These are phyloP conservation scores for Plestiodon gilberti DNA, from an alignment of 2,113 vertebrate species.

Conservation along the genomic window DNA sequence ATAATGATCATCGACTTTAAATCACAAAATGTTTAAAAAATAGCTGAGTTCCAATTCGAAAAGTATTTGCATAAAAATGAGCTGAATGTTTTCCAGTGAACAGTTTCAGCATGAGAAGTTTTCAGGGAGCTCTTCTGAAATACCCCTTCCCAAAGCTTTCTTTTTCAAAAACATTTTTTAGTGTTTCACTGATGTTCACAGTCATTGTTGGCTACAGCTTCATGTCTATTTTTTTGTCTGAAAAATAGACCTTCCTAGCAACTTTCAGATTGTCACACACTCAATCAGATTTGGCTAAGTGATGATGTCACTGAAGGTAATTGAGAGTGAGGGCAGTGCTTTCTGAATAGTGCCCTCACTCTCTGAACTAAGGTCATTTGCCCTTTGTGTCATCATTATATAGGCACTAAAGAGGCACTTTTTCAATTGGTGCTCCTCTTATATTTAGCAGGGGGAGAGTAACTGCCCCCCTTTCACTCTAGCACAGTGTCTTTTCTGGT, in stretches of 20 bases:
- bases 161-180: not conserved
- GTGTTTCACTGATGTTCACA: not conserved
- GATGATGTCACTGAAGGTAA: not conserved
- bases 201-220: not conserved
- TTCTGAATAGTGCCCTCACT: not conserved
- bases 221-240: not conserved
- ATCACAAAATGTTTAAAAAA: not conserved
- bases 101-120: not conserved
- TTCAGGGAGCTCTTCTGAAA: not conserved
- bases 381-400: not conserved
- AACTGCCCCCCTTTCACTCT: no score
- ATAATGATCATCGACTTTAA: not conserved
- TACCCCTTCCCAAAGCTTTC: not conserved
- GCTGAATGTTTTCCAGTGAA: not conserved
- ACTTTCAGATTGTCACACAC: not conserved
- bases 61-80: not conserved
- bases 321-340: not conserved
- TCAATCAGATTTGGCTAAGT: not conserved
- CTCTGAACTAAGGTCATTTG: not conserved
- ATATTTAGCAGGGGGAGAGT: no score
- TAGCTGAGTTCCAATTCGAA: not conserved
- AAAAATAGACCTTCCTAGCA: not conserved
- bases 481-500: no score
- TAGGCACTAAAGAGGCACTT: no score
- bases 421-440: no score